These are phyloP conservation scores for Lophura swinhoii DNA, from an alignment of 2,797 vertebrate genomes.

Conservation along the genomic window DNA sequence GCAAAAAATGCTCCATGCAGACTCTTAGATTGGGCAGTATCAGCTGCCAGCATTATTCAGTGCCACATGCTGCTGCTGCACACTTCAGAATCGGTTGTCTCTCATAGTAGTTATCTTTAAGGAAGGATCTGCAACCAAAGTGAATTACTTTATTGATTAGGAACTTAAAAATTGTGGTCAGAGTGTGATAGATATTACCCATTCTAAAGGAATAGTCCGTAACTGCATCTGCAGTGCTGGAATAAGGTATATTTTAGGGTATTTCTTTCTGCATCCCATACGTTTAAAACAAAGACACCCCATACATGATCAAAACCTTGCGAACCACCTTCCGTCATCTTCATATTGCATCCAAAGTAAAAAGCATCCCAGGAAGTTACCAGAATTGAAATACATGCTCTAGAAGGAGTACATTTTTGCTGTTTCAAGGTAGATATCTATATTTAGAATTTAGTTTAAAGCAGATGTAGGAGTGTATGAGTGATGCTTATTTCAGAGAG, in stretches of 20 bases:
- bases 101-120: neutral
- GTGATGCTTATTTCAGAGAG: neutral
- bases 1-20: neutral
- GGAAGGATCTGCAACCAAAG: neutral
- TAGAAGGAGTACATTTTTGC: neutral
- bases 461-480: neutral
- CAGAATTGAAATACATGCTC: neutral
- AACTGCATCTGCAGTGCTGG: neutral
- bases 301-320: neutral
- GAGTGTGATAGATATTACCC: neutral
- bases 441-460: slow-evolving; percentile 10
- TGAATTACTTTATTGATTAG: neutral
- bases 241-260: neutral
- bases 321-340: neutral
- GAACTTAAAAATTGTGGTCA: neutral
- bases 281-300: neutral
- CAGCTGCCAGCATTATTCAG: neutral
- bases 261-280: neutral
- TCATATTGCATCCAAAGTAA: neutral
- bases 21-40: neutral
- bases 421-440: neutral
- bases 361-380: neutral
- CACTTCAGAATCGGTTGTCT: neutral
- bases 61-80: neutral
- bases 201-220: neutral